Evolutionary conservation across 1,140 invertebrate species (phyloP), one percentile per base, ranked within the genome.

Genomic region (Lordiphosa clarofinis): DNA sequence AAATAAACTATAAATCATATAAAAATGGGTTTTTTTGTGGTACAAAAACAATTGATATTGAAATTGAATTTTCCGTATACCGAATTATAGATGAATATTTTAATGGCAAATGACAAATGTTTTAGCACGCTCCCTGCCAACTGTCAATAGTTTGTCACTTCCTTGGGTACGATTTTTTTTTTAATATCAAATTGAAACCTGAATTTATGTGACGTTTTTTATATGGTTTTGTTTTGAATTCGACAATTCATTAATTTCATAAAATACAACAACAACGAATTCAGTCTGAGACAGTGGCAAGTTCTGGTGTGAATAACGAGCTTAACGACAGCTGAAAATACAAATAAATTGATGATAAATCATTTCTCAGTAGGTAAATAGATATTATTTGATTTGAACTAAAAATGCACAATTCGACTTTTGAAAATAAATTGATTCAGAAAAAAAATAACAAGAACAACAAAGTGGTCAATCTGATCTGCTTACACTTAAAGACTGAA

Each of bases 131-230:
- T n/a, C 54, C 12, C n/a, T 49, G 64, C 42, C 64, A 69, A 71
- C 53, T 81, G 76, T 81, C 75, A 82, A 71, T 57, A 46, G 55
- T 11, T 57, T 73, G 56, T 65, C 72, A 75, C 50, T 57, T 63
- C 55, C 70, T 53, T 63, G 39, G 44, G 15, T 44, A 43, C 11
- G 36, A 3, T 52, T 21, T 46, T 1, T 9, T 38, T 28, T 65
- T 40, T 44, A 35, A 33, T 43, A 49, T 21, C n/a, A 56, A 44
- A 21, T 53, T 43, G 31, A 21, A 15, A 10, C 36, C 44, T 37
- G 15, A 50, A 61, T 69, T 59, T 68, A 48, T 68, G 37, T n/a
- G n/a, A n/a, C n/a, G n/a, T n/a, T n/a, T n/a, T n/a, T n/a, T n/a
- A n/a, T n/a, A n/a, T 9, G 15, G 65, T 24, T 48, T 13, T 9